phyloP scores from a whole-genome alignment of 2,797 vertebrate genomes.

The Vireo griseus region DNA sequence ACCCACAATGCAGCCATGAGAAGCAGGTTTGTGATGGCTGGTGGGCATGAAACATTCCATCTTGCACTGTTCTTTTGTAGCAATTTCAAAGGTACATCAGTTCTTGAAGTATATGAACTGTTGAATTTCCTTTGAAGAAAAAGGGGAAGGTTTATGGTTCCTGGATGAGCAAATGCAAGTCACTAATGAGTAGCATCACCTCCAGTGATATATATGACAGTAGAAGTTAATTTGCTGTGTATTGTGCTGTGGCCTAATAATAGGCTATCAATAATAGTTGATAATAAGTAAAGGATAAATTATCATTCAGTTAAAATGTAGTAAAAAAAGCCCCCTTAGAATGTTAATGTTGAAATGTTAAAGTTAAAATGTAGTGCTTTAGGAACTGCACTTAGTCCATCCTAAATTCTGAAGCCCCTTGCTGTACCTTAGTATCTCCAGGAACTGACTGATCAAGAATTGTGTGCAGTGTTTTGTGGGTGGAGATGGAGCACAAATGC shows the following conservation, averaged over 20 bases:
- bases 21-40: not conserved
- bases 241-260: not conserved
- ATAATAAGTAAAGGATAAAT: not conserved
- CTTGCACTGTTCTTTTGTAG: not conserved
- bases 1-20: not conserved
- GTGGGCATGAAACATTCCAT: not conserved
- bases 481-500: not conserved
- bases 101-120: not conserved
- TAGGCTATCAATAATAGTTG: not conserved
- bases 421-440: not conserved
- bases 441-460: rapidly evolving
- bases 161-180: not conserved
- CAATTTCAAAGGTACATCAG: not conserved
- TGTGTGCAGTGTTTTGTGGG: not conserved
- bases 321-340: not conserved
- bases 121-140: not conserved
- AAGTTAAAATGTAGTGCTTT: not conserved
- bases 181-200: not conserved
- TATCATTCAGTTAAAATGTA: not conserved
- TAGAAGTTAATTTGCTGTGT: not conserved
- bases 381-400: not conserved
- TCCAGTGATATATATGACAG: not conserved
- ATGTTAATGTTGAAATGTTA: not conserved
- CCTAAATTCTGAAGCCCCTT: not conserved
- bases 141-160: not conserved